A percentile compares a stretch with the other conserved stretches of the same genome.
These are phyloP conservation scores for Spilosoma lubricipeda DNA, from an alignment of 2,888 invertebrate genomes.

Conservation along the genomic window DNA sequence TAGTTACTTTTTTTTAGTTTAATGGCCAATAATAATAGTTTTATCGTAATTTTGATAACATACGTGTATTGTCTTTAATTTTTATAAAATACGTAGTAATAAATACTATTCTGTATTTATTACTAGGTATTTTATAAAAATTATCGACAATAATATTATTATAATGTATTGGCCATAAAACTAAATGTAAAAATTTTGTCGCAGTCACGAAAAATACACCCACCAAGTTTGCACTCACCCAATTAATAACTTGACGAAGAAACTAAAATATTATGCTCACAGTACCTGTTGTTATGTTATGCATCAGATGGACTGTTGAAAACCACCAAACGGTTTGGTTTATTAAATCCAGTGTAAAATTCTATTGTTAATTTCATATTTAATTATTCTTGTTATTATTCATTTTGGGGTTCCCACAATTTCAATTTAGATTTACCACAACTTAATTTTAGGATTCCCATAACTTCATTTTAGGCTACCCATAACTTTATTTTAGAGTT, in stretches of 20 bases:
- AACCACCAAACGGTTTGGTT: background rate
- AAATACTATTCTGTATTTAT: background rate
- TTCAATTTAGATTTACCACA: too few species aligned
- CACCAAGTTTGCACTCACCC: conserved; percentile 21
- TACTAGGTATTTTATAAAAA: background rate
- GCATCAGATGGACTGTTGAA: too few species aligned
- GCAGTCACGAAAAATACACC: conserved; percentile 13
- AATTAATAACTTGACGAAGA: background rate
- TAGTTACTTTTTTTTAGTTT: conserved; percentile 18
- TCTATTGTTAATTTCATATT: too few species aligned
- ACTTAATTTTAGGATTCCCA: too few species aligned
- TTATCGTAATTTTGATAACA: background rate
- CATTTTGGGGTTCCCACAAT: background rate
- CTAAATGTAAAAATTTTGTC: conserved; percentile 10
- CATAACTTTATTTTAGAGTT: background rate
- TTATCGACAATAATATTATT: background rate
- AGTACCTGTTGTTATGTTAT: too few species aligned
- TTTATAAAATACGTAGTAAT: too few species aligned
- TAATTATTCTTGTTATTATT: too few species aligned
- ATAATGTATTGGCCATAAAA: conserved; percentile 28
- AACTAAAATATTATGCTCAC: conserved; percentile 4
- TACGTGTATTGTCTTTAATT: too few species aligned
- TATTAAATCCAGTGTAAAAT: background rate
- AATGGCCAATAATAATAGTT: conserved; percentile 23
- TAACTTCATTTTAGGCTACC: too few species aligned